Conservation (phyloP, 2,113 vertebrate species). For the Bungarus multicinctus region DNA sequence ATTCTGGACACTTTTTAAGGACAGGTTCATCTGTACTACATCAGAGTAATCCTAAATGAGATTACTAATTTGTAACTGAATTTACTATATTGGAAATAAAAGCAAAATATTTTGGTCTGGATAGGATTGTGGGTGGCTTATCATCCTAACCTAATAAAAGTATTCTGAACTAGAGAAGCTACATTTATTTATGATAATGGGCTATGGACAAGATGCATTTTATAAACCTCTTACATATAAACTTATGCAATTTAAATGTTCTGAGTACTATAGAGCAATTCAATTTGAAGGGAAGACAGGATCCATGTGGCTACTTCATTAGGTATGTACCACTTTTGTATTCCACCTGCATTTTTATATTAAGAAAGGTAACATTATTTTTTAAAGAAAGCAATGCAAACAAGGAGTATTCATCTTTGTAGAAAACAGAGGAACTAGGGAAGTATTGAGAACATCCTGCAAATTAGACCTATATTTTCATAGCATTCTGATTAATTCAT, state of each 20-base stretch:
- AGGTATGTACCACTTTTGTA: neutral
- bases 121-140: neutral
- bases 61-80: neutral
- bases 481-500: neutral
- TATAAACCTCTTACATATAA: neutral
- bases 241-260: neutral
- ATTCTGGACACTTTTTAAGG: neutral
- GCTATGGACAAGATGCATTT: neutral
- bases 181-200: neutral
- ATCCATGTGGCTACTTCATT: neutral
- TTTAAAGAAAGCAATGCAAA: neutral
- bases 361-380: neutral
- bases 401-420: neutral
- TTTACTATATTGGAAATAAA: neutral
- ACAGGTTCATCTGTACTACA: neutral
- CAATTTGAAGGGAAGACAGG: neutral
- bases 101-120: neutral
- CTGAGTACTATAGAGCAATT: neutral
- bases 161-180: neutral
- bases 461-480: neutral
- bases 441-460: neutral
- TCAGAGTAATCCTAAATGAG: neutral
- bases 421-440: neutral
- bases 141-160: neutral
- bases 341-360: neutral